phyloP scores from a whole-genome alignment of 2,888 invertebrate genomes.

The Acanthococcus lagerstroemiae region DNA sequence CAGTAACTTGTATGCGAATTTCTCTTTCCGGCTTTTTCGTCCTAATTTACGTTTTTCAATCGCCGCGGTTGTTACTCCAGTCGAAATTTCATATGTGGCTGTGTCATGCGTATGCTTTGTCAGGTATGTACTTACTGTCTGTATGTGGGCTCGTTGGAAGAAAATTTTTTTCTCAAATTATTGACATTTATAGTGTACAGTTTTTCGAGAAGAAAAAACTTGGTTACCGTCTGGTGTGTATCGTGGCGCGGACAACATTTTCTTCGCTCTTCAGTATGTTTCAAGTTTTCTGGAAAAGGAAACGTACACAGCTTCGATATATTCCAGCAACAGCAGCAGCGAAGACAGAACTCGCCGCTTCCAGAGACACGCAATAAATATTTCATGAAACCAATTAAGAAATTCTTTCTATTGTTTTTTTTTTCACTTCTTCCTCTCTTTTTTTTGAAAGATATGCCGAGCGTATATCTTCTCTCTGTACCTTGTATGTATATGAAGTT shows the following conservation, averaged over 20 bases:
- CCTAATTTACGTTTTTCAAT: too few relatives aligned
- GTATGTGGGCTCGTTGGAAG: too few relatives aligned
- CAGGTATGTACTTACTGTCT: too few relatives aligned
- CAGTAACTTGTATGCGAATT: too few relatives aligned
- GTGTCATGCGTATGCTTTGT: too few relatives aligned
- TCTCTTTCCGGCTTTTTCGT: too few relatives aligned
- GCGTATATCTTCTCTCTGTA: not conserved
- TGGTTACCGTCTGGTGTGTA: not conserved
- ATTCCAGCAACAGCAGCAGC: too few relatives aligned
- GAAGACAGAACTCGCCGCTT: not conserved
- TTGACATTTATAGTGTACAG: too few relatives aligned
- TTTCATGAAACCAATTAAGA: slow-evolving; percentile 32
- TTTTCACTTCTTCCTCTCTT: not conserved
- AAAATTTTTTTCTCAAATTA: too few relatives aligned
- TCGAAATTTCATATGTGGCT: too few relatives aligned
- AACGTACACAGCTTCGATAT: not conserved
- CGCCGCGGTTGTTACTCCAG: too few relatives aligned
- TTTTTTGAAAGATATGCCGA: not conserved
- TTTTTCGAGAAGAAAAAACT: too few relatives aligned
- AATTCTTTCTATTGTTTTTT: slow-evolving; percentile 31
- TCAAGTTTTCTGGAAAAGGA: slow-evolving; percentile 2
- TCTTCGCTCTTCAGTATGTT: not conserved
- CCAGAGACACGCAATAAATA: slow-evolving; percentile 30
- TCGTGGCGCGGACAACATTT: not conserved
- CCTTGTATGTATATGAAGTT: slow-evolving; percentile 7